These are phyloP conservation scores for Virgularia gustaviana DNA, from an alignment of 92 coral and sea anemone species.

Conservation along the genomic window DNA sequence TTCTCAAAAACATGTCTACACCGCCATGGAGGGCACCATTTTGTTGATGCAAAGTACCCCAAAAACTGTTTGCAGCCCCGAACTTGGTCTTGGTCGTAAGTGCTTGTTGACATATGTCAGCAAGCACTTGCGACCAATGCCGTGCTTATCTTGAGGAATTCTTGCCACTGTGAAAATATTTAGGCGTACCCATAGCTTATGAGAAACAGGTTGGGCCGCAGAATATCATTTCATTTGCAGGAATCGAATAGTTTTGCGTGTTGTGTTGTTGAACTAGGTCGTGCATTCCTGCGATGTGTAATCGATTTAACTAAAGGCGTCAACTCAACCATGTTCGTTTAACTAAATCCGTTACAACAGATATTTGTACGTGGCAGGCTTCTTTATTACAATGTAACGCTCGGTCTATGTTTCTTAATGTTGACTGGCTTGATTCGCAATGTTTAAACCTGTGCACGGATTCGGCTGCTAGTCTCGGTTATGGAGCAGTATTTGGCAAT, in stretches of 20 bases:
- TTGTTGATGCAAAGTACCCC: too few species aligned
- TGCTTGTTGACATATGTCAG: conserved; percentile 54
- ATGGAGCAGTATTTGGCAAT: conserved; percentile 38
- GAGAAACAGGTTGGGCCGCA: conserved; percentile 49
- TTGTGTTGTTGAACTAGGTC: conserved; percentile 8
- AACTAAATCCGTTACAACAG: conserved; percentile 27
- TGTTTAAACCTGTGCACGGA: conserved; percentile 37
- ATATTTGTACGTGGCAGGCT: conserved; percentile 46
- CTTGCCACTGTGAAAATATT: conserved; percentile 33
- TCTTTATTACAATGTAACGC: conserved; percentile 31
- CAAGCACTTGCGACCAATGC: conserved; percentile 39
- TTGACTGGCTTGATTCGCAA: conserved; percentile 28
- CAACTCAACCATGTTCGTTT: background rate
- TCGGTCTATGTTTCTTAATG: conserved; percentile 42
- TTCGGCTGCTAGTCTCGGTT: conserved; percentile 37
- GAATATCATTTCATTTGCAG: conserved; percentile 44
- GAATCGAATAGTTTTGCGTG: conserved; percentile 49
- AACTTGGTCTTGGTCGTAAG: too few species aligned
- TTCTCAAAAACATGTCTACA: too few species aligned
- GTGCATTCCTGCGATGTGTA: conserved; percentile 40
- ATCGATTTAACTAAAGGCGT: conserved; percentile 39
- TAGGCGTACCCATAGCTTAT: conserved; percentile 64
- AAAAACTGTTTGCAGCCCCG: too few species aligned
- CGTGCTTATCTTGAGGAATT: too few species aligned
- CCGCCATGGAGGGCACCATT: too few species aligned